Percentiles rank a stretch among this genome's conserved stretches.
These are phyloP conservation scores for Emys orbicularis DNA, from an alignment of 2,797 vertebrate species.

Conservation along the genomic window DNA sequence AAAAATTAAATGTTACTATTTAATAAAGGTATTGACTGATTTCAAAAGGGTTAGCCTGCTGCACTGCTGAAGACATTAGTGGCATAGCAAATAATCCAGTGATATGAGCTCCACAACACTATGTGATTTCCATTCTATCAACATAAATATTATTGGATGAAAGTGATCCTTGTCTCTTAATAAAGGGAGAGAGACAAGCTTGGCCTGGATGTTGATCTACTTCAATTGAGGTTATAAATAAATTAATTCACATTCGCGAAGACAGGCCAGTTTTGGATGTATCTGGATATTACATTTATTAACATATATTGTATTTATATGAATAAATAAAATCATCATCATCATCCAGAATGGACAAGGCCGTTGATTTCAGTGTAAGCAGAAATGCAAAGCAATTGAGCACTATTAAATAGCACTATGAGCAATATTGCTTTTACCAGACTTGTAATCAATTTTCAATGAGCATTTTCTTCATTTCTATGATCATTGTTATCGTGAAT, in stretches of 20 bases:
- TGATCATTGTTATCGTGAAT: slow-evolving; percentile 36
- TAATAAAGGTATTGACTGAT: slow-evolving; percentile 66
- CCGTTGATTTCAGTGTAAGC: slow-evolving; percentile 11
- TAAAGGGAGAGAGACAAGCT: slow-evolving; percentile 7
- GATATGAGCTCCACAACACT: slow-evolving; percentile 11
- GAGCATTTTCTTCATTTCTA: slow-evolving; percentile 53
- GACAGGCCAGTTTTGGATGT: slow-evolving; percentile 41
- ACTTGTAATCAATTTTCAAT: slow-evolving; percentile 23
- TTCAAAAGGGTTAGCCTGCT: slow-evolving; percentile 65
- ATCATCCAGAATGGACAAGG: slow-evolving; percentile 42
- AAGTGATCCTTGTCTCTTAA: slow-evolving; percentile 23
- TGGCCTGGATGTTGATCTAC: slow-evolving; percentile 31
- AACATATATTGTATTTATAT: slow-evolving; percentile 56
- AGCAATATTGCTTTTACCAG: slow-evolving; percentile 15
- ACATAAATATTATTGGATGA: background rate
- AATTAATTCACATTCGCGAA: slow-evolving; percentile 37
- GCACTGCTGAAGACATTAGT: slow-evolving; percentile 54
- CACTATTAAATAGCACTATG: slow-evolving; percentile 17
- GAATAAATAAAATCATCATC: slow-evolving; percentile 19
- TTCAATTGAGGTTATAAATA: slow-evolving; percentile 38
- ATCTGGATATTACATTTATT: slow-evolving; percentile 54
- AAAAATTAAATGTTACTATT: slow-evolving; percentile 71
- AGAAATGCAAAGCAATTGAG: slow-evolving; percentile 22
- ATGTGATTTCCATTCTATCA: background rate
- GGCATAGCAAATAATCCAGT: slow-evolving; percentile 26